phyloP scores from a whole-genome alignment of 92 coral and sea anemone genomes.

The Phenganax subtilis region DNA sequence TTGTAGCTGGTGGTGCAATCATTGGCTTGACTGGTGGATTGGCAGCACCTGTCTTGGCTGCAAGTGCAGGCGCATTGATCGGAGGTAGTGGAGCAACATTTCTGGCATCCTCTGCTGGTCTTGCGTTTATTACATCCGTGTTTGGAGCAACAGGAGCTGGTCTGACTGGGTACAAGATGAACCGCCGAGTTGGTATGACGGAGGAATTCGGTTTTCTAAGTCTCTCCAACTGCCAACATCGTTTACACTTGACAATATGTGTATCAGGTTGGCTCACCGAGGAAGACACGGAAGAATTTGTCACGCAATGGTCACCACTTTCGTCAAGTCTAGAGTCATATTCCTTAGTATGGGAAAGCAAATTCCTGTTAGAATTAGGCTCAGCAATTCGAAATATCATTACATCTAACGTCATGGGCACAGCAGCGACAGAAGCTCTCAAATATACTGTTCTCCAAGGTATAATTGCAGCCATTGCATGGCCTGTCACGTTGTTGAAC shows the following conservation, averaged over 20 bases:
- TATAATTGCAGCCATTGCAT: constrained; percentile 62
- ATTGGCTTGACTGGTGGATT: constrained; percentile 77
- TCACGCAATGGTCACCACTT: constrained; percentile 64
- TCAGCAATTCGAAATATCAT: constrained; percentile 58
- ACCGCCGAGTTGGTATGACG: constrained; percentile 65
- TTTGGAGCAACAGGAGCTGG: constrained; percentile 97
- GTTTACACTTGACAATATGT: constrained; percentile 63
- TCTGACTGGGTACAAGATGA: constrained; percentile 72
- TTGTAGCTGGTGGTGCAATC: constrained; percentile 63
- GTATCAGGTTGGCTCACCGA: constrained; percentile 74
- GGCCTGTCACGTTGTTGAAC: constrained; percentile 69
- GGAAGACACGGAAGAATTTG: constrained; percentile 54
- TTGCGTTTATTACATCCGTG: constrained; percentile 70
- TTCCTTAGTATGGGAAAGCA: constrained; percentile 76
- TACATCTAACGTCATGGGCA: constrained; percentile 45
- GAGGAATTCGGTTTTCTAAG: constrained; percentile 65
- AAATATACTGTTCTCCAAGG: constrained; percentile 69
- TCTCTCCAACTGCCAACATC: constrained; percentile 48
- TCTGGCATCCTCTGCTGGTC: constrained; percentile 65
- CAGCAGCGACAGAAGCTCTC: constrained; percentile 64
- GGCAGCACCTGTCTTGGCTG: constrained; percentile 80
- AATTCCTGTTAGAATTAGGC: constrained; percentile 65
- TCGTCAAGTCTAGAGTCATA: constrained; percentile 64
- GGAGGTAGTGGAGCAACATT: constrained; percentile 72
- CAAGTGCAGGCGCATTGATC: constrained; percentile 66